Evolutionary conservation across 1,140 invertebrate species (phyloP), one percentile per base, ranked within the genome.

Genomic region (Drosophila funebris): DNA sequence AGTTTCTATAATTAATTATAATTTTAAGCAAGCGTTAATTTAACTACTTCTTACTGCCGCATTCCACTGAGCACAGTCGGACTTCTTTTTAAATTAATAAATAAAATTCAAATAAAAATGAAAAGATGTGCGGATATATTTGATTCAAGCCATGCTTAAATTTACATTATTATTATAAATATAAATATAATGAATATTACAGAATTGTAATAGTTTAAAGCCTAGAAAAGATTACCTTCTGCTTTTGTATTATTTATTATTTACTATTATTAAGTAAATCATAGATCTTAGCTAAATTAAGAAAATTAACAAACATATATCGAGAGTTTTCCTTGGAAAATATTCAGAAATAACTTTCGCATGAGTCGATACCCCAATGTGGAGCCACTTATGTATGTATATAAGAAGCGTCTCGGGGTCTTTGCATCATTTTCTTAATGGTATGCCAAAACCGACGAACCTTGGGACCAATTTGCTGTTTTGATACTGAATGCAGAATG

Each of bases 361-460:
- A 46, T 20, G 39, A 31, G 43, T 24, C 43, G 20, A 46, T 46
- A 44, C 29, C 7, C 18, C 24, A 60, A 33, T 13, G 27, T 11
- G 24, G 11, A 43, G 27, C n/a, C n/a, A n/a, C n/a, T n/a, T n/a
- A n/a, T n/a, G n/a, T 57, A 52, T 39, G 54, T 54, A 44, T 31
- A 62, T 33, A 36, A 43, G 57, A 44, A 54, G 7, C 24, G 54
- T 60, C 41, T 18, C 24, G 57, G 57, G 43, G 16, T 36, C 29
- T 37, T 54, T 63, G 39, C 61, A 72, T 72, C 50, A 58, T 72
- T 57, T 52, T 72, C 61, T 66, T 66, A 64, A 58, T 64, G 50
- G 33, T 53, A 71, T 71, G 68, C 68, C 43, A 41, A 48, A 43
- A 36, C 52, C 41, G 39, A 31, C 60, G 52, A 72, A 53, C 62